phyloP scores from a whole-genome alignment of 2,888 invertebrate species.

The Heliconius cydno region DNA sequence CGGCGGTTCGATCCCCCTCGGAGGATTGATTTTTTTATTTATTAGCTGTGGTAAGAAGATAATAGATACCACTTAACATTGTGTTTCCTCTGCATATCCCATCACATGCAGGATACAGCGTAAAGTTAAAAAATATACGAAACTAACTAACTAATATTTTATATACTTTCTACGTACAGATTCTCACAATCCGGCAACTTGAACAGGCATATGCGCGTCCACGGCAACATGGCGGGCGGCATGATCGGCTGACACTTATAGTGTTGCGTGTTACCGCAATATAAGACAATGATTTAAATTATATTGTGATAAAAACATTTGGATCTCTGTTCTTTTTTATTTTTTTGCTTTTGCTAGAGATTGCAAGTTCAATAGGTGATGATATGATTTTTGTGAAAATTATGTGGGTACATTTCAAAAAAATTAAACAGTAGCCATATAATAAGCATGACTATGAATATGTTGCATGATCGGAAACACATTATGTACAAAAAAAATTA shows the following conservation, averaged over 20 bases:
- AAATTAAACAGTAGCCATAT: background rate
- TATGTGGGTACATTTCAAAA: background rate
- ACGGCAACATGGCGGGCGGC: slow-evolving; percentile 86
- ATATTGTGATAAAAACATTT: slow-evolving; percentile 1
- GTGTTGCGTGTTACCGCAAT: slow-evolving; percentile 54
- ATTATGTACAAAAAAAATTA: background rate
- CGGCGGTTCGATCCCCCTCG: background rate
- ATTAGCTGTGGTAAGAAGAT: background rate
- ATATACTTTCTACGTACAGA: slow-evolving; percentile 60
- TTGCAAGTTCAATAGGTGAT: background rate
- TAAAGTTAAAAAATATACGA: background rate
- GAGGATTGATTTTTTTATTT: background rate
- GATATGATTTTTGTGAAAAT: background rate
- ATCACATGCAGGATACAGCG: background rate
- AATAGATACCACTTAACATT: background rate
- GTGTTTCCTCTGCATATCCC: background rate
- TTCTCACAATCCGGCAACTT: slow-evolving; percentile 99
- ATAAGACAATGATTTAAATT: slow-evolving; percentile 14
- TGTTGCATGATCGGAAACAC: no score
- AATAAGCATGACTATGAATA: background rate
- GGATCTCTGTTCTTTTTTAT: background rate
- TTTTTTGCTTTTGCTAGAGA: background rate
- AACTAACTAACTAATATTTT: background rate
- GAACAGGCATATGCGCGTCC: slow-evolving; percentile 99
- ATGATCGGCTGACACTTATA: slow-evolving; percentile 85